These are phyloP conservation scores for Poecile montanus DNA, from an alignment of 2,797 vertebrate species.

Conservation along the genomic window DNA sequence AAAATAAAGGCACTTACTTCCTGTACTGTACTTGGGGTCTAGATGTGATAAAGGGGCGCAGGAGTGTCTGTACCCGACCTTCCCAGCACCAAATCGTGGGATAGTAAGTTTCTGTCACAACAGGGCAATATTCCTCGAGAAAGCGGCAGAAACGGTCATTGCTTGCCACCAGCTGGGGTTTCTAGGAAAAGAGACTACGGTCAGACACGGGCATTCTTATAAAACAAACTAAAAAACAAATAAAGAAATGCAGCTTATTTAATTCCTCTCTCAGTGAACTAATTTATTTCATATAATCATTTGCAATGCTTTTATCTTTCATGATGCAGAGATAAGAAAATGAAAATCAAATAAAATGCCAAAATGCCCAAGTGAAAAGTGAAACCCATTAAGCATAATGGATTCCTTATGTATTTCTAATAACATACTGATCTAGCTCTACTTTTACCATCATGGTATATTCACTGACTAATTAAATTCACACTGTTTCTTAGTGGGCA, in stretches of 20 bases:
- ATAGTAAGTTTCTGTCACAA: slow-evolving; percentile 96
- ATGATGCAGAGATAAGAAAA: background rate
- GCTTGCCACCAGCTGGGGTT: slow-evolving; percentile 92
- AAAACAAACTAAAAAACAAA: background rate
- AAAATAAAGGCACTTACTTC: slow-evolving; percentile 85
- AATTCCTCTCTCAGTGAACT: background rate
- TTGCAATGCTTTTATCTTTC: background rate
- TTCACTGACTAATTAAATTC: background rate
- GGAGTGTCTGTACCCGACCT: slow-evolving; percentile 91
- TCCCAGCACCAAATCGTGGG: slow-evolving; percentile 99
- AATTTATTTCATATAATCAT: background rate
- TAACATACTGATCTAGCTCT: background rate
- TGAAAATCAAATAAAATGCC: background rate
- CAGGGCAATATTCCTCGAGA: slow-evolving; percentile 91
- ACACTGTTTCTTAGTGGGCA: background rate
- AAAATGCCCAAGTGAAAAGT: background rate
- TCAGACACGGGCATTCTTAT: background rate
- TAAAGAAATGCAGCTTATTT: background rate
- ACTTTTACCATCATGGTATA: background rate
- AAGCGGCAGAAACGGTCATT: slow-evolving; percentile 91
- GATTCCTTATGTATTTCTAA: background rate
- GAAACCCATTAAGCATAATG: background rate
- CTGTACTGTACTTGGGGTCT: slow-evolving; percentile 91
- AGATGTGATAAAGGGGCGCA: slow-evolving; percentile 94
- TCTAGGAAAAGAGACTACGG: slow-evolving; percentile 78